phyloP scores from a whole-genome alignment of 2,113 vertebrate species.

The Anhinga anhinga region DNA sequence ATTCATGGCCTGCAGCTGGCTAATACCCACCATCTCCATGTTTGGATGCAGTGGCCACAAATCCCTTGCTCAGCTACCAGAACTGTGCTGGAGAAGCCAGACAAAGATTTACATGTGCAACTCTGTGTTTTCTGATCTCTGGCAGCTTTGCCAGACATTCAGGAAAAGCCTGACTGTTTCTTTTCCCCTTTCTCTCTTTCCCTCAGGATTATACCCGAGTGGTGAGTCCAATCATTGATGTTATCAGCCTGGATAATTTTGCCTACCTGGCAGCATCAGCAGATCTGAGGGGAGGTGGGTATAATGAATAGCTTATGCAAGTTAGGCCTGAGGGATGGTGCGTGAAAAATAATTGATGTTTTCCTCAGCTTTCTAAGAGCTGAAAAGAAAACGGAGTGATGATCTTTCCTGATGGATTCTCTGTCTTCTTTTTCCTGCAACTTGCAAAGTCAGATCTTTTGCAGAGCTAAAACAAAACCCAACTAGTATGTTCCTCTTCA shows the following conservation, averaged over 20 bases:
- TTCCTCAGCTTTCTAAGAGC: neutral
- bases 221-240: constrained; percentile 98
- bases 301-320: neutral
- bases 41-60: neutral
- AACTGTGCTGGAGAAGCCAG: neutral
- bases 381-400: neutral
- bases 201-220: constrained; percentile 92
- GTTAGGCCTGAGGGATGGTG: neutral
- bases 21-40: neutral
- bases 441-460: neutral
- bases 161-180: neutral
- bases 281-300: constrained; percentile 94
- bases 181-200: neutral
- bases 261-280: constrained; percentile 97
- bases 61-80: neutral
- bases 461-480: neutral
- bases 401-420: neutral
- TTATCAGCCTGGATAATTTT: constrained; percentile 98
- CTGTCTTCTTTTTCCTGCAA: neutral
- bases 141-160: neutral
- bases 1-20: neutral
- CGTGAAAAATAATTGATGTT: neutral
- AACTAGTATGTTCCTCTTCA: neutral
- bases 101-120: neutral
- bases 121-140: neutral